Conservation (phyloP, 2,797 vertebrate genomes). For the Distichodus sexfasciatus region DNA sequence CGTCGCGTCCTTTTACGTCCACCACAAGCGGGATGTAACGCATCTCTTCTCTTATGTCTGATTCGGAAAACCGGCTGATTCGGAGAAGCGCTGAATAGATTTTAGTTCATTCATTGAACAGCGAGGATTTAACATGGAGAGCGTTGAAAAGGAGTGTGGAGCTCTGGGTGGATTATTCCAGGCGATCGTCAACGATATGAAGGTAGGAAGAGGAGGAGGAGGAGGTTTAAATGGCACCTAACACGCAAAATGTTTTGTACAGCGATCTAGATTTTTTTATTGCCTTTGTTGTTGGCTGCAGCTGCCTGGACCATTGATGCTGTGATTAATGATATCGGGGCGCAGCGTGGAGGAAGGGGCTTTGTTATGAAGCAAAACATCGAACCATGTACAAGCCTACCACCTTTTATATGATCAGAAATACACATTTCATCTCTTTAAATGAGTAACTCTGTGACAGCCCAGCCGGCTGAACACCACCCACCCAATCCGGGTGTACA, state of each 20-base stretch:
- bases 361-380: conserved; percentile 48
- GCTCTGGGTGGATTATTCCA: conserved; percentile 97
- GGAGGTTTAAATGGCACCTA: conserved; percentile 10
- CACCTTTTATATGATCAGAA: not conserved
- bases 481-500: not conserved
- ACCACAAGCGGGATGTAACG: conserved; percentile 28
- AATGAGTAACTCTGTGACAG: not conserved
- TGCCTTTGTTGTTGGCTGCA: conserved; percentile 74
- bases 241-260: not conserved
- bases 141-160: conserved; percentile 93
- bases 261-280: conserved; percentile 58
- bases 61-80: conserved; percentile 15
- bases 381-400: not conserved
- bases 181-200: conserved; percentile 97
- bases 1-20: not conserved
- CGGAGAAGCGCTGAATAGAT: not conserved
- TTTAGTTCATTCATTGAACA: conserved; percentile 38
- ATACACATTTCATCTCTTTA: not conserved
- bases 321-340: conserved; percentile 45
- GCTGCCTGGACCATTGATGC: conserved; percentile 62
- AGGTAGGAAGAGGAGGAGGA: conserved; percentile 84
- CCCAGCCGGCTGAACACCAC: not conserved
- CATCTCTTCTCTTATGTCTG: conserved; percentile 10
- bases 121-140: conserved; percentile 81
- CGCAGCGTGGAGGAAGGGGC: conserved; percentile 34